Evolutionary conservation across 2,113 vertebrate genomes (phyloP), one percentile per base, ranked within the genome.

Genomic region (Rhegmatorhina hoffmannsi): DNA sequence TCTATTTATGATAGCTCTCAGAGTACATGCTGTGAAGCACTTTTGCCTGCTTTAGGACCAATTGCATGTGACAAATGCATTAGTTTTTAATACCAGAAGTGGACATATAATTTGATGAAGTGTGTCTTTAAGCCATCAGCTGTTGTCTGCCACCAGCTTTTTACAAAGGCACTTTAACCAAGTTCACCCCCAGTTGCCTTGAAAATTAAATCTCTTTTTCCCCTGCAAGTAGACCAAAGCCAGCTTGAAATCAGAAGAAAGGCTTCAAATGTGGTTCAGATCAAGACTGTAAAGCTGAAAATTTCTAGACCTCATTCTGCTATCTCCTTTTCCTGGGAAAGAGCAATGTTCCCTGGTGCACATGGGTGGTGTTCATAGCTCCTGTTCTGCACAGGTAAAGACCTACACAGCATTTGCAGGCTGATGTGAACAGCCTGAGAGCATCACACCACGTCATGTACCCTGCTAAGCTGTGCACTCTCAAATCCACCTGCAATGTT

Each of bases 1-100:
- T 90, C 68, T 97, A 29, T 80, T 96, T 97, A 95, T 97, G 96
- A 96, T 85, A 96, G 80, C 92, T 97, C 89, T 70, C 58, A 75
- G 91, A 96, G 87, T 95, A 78, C 95, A 94, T 81, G 81, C 80
- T 96, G 76, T 91, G 95, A 95, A 91, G 75, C 96, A 74, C 55
- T 95, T 97, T 94, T 87, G 62, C 80, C 40, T 87, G 84, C 67
- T 87, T 92, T 96, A 91, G 85, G 75, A 95, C 89, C 96, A 96
- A 94, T 95, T 97, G 87, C 75, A 83, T 94, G 72, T 95, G 79
- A 98, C 91, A 97, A 96, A 97, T 88, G 47, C 68, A 95, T 87
- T 70, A 80, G 47, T 84, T 91, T 95, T 97, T 97, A 96, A 96
- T 86, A 91, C 40, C 38, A 87, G 34, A 87, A 97, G 66, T 77